These are phyloP conservation scores for Stenodera caucasica DNA, from an alignment of 2,888 invertebrate genomes.

Conservation along the genomic window DNA sequence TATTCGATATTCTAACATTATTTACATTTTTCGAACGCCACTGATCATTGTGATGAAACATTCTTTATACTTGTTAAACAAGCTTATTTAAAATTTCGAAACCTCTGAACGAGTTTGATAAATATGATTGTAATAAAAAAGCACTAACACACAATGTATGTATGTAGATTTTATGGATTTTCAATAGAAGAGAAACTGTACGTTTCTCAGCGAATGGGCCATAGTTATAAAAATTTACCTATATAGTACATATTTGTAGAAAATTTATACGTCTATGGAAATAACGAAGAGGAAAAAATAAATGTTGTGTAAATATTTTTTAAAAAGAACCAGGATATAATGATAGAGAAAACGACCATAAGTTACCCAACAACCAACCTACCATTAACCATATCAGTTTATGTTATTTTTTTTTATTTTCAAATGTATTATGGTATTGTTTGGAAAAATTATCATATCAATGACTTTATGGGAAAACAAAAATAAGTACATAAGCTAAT, in stretches of 20 bases:
- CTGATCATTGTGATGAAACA: neutral
- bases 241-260: neutral
- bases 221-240: slow-evolving; percentile 9
- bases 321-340: neutral
- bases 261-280: neutral
- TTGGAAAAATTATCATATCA: neutral
- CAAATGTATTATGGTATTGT: neutral
- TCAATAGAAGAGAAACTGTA: slow-evolving; percentile 5
- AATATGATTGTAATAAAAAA: neutral
- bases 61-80: neutral
- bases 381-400: neutral
- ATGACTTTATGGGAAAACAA: neutral
- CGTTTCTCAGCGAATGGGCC: slow-evolving; percentile 4
- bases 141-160: slow-evolving; percentile 5
- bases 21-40: neutral
- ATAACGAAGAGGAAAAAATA: neutral
- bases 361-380: neutral
- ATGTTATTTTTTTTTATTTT: neutral
- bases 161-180: slow-evolving; percentile 12
- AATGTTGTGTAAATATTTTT: neutral
- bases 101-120: neutral
- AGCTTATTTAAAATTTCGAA: neutral
- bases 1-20: neutral
- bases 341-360: neutral
- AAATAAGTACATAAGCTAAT: neutral